Base-by-base conservation (phyloP, 2,113 vertebrate genomes). In the Tonatia bakeri region DNA sequence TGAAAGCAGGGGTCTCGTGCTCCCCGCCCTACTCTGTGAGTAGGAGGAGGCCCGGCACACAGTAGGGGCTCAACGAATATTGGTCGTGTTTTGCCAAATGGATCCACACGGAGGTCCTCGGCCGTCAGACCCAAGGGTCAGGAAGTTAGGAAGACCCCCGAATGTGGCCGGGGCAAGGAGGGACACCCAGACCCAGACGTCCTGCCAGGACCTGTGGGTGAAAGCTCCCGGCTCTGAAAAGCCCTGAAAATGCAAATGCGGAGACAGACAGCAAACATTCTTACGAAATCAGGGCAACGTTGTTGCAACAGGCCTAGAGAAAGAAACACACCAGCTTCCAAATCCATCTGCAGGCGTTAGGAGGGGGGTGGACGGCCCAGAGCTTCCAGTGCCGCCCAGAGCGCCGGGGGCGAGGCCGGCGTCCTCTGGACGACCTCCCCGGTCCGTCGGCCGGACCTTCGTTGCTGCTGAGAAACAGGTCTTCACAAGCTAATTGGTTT, bases 361-460 rank as follows among this genome's bases (percentile, higher is more conserved):
- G 59, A 20, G 12, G 33, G 1, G 20, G 45, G 28, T 45, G 50
- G 26, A 33, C 40, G 40, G 54, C 69, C 17, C 70, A 2, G 33
- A 56, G 24, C 16, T 38, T 12, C 33, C 33, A 24, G 19, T 2
- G 7, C 54, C 7, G 19, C 54, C 20, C 7, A 0, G 19, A 56
- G 54, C 12, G 52, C 1, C 24, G 0, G 5, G 65, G 43, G 20
- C 36, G 1, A 9, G 7, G 14, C 6, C 36, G 0, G 28, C 12
- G 9, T 10, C 52, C 76, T 13, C 22, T 64, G 10, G 12, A 43
- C 2, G 2, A 20, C 59, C 59, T 7, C 12, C 24, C 1, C 1
- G 28, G 7, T 61, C 24, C 1, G n/a, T 12, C 2, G 65, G 43
- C 28, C 19, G 33, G 76, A 67, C 24, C 77, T 13, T 4, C 0